Percentiles rank a stretch among this genome's conserved stretches.
Conservation (phyloP, 2,113 vertebrate genomes). For the Chiloscyllium plagiosum region DNA sequence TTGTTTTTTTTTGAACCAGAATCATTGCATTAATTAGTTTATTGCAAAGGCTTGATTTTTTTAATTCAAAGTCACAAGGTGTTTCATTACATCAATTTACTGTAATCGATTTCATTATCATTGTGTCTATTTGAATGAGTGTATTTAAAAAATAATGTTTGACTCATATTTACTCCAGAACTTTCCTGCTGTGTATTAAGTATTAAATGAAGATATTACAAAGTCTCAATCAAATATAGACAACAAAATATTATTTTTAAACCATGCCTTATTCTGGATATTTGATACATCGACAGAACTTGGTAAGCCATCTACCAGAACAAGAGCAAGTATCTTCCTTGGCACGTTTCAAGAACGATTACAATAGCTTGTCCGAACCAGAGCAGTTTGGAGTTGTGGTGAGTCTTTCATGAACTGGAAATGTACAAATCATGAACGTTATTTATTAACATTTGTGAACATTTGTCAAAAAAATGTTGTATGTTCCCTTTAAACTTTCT, state of each 20-base stretch:
- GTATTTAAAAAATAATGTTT: background rate
- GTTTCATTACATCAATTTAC: background rate
- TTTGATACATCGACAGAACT: conserved; percentile 52
- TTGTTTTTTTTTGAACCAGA: background rate
- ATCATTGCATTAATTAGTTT: background rate
- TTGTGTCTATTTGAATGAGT: background rate
- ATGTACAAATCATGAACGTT: background rate
- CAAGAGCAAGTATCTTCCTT: conserved; percentile 78
- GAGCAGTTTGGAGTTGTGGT: conserved; percentile 95
- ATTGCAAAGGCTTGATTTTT: background rate
- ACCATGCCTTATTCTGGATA: background rate
- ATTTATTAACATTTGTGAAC: background rate
- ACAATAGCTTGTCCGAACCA: conserved; percentile 77
- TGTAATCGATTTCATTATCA: background rate
- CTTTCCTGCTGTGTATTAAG: too few relatives aligned
- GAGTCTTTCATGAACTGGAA: conserved; percentile 50
- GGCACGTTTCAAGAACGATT: conserved; percentile 75
- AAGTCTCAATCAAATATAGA: too few relatives aligned
- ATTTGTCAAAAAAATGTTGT: background rate
- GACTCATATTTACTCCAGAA: background rate
- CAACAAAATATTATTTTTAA: background rate
- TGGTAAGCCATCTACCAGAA: conserved; percentile 85
- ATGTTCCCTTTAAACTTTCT: background rate
- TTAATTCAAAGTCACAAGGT: background rate
- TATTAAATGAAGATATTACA: too few relatives aligned